Evolutionary conservation across 1,140 invertebrate genomes (phyloP).

Genomic region (Seison nebaliae): DNA sequence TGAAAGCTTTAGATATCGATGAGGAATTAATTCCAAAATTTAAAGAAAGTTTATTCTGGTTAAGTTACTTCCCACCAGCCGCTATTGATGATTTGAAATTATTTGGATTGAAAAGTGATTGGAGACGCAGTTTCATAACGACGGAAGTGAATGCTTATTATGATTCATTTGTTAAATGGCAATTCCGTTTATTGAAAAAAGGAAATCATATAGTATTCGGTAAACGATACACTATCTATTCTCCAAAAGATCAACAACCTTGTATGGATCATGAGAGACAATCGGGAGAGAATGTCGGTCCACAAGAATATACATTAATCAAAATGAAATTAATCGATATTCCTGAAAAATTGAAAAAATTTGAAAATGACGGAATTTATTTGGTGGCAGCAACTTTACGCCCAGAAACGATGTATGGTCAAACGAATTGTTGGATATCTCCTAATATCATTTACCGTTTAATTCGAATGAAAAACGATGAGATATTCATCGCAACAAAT

Average conservation of each 20-base stretch:
- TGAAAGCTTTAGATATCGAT: conserved; percentile 60
- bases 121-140: conserved; percentile 82
- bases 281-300: conserved; percentile 77
- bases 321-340: conserved; percentile 50
- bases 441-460: conserved; percentile 78
- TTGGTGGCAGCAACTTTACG: conserved; percentile 84
- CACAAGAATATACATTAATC: conserved; percentile 86
- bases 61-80: conserved; percentile 61
- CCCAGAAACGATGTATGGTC: conserved; percentile 98
- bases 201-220: conserved; percentile 75
- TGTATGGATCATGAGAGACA: conserved; percentile 98
- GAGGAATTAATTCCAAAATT: conserved; percentile 76
- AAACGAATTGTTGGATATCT: conserved; percentile 91
- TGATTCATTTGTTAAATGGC: conserved; percentile 91
- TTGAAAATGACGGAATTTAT: conserved; percentile 35
- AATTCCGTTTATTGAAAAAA: conserved; percentile 61
- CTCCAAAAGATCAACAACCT: conserved; percentile 77
- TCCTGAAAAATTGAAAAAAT: conserved; percentile 25
- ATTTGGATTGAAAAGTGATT: conserved; percentile 78
- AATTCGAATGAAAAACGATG: conserved; percentile 38
- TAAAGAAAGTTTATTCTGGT: conserved; percentile 64
- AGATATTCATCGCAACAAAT: conserved; percentile 57
- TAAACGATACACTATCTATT: conserved; percentile 85
- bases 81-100: conserved; percentile 54
- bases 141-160: conserved; percentile 90